Evolutionary conservation across 2,888 invertebrate species (phyloP).

Genomic region (Leucophenga montana): DNA sequence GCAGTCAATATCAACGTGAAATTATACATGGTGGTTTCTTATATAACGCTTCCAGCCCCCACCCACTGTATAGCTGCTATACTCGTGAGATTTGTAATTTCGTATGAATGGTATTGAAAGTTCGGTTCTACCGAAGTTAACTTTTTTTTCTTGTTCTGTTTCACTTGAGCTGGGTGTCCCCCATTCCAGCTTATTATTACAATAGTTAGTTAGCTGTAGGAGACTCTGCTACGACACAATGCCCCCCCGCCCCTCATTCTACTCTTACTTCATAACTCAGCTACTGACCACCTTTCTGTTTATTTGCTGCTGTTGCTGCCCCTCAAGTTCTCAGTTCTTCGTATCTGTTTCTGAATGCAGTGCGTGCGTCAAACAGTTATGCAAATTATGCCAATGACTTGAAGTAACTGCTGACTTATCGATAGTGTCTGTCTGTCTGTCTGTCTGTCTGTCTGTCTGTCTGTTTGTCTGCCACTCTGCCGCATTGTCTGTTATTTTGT

Average conservation of each 20-base stretch:
- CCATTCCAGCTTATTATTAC: background rate
- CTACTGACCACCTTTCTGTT: background rate
- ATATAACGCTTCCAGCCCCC: too few relatives aligned
- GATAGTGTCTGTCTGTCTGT: constrained; percentile 10
- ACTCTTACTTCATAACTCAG: background rate
- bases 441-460: constrained; percentile 3
- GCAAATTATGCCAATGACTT: constrained; percentile 51
- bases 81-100: too few relatives aligned
- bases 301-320: background rate
- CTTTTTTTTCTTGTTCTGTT: too few relatives aligned
- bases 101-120: too few relatives aligned
- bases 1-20: too few relatives aligned
- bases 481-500: background rate
- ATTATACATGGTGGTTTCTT: too few relatives aligned
- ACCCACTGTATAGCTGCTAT: too few relatives aligned
- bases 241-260: too few relatives aligned
- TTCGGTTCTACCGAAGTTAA: too few relatives aligned
- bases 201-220: too few relatives aligned
- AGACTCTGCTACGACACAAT: too few relatives aligned
- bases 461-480: constrained; percentile 3
- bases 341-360: constrained; percentile 30
- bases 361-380: constrained; percentile 57
- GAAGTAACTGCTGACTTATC: constrained; percentile 24
- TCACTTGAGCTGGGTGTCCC: background rate
- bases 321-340: background rate